phyloP scores from a whole-genome alignment of 35 echinoderm and acorn worm species.

The Acanthaster planci region DNA sequence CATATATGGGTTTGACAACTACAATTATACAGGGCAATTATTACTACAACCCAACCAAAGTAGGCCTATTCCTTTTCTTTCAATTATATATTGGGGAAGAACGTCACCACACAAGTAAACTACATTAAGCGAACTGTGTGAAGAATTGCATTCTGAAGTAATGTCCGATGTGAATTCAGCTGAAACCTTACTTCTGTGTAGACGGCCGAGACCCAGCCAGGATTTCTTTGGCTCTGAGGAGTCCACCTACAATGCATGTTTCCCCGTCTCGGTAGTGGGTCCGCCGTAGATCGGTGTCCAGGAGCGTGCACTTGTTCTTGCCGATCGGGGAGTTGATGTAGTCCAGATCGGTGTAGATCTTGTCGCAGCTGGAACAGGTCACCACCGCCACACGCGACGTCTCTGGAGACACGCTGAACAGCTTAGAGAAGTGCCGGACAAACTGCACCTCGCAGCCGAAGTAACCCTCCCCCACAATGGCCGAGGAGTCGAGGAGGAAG shows the following conservation, averaged over 20 bases:
- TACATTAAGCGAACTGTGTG: no score
- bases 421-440: conserved; percentile 20
- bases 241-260: conserved; percentile 11
- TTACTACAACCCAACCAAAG: no score
- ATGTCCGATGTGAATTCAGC: no score
- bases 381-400: conserved; percentile 44
- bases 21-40: no score
- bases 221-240: neutral
- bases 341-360: conserved; percentile 39
- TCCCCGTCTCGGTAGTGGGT: conserved; percentile 37
- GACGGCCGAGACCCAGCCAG: neutral
- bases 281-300: neutral
- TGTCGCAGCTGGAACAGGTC: conserved; percentile 35
- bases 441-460: conserved; percentile 31
- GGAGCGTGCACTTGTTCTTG: conserved; percentile 66
- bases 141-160: no score
- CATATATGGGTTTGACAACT: no score
- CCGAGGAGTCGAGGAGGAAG: conserved; percentile 48
- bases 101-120: no score
- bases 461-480: neutral
- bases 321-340: conserved; percentile 36
- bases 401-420: conserved; percentile 41
- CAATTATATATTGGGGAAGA: no score
- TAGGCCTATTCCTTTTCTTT: no score
- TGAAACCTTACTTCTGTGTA: neutral